Percentiles rank a stretch among this genome's conserved stretches.
These are phyloP conservation scores for Exocentrus adspersus DNA, from an alignment of 2,888 invertebrate genomes.

Conservation along the genomic window DNA sequence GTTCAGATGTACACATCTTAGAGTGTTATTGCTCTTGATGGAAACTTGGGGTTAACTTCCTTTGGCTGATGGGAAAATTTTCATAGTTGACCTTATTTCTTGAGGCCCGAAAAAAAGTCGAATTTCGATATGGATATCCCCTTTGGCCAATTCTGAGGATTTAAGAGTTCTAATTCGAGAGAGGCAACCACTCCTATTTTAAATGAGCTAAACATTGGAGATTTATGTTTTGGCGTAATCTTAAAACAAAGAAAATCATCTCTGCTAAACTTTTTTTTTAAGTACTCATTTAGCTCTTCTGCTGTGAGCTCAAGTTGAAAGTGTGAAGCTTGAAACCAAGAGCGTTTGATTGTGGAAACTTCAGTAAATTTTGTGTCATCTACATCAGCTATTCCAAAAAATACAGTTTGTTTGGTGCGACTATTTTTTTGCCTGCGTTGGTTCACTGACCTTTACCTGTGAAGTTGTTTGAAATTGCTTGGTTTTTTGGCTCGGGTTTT, in stretches of 20 bases:
- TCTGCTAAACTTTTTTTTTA: background rate
- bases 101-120: conserved; percentile 10
- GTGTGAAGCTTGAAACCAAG: background rate
- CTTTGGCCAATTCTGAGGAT: background rate
- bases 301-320: conserved; percentile 3
- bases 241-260: background rate
- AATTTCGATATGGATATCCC: background rate
- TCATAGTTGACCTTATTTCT: background rate
- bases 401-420: no score
- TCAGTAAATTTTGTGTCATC: conserved; percentile 1
- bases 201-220: background rate
- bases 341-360: background rate
- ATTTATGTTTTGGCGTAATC: background rate
- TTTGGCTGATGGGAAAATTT: background rate
- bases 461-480: no score
- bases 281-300: background rate
- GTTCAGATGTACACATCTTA: background rate
- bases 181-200: background rate
- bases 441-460: no score
- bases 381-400: conserved; percentile 1
- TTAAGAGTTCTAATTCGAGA: background rate
- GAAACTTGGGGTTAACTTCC: no score
- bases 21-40: no score
- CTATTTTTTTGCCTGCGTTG: no score
- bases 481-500: no score